Evolutionary conservation across 2,797 vertebrate genomes (phyloP).

Genomic region (Enteromius mattozi): DNA sequence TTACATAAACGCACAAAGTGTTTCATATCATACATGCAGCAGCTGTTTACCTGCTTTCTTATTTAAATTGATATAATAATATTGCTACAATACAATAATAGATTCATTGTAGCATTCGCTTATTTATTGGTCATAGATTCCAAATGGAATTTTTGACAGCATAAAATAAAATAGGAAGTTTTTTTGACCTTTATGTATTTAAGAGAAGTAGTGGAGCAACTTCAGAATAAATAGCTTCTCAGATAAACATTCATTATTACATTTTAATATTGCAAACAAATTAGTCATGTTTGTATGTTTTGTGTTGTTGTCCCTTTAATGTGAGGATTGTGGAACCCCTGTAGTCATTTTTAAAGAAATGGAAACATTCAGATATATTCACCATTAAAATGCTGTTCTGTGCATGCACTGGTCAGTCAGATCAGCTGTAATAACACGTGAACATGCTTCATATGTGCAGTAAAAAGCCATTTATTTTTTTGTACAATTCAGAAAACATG

Average conservation of each 20-base stretch:
- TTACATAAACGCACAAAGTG: slow-evolving; percentile 37
- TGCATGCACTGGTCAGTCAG: not conserved
- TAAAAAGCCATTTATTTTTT: not conserved
- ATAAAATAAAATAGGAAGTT: not conserved
- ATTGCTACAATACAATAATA: not conserved
- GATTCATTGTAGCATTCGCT: not conserved
- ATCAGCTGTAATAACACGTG: not conserved
- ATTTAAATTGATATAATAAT: not conserved
- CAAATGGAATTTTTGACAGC: not conserved
- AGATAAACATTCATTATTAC: not conserved
- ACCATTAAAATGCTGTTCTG: not conserved
- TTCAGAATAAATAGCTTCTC: not conserved
- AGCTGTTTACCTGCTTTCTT: not conserved
- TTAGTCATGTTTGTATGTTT: not conserved
- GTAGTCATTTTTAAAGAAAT: not conserved
- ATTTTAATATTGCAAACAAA: not conserved
- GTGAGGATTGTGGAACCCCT: not conserved
- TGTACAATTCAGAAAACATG: not conserved
- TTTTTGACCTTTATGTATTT: not conserved
- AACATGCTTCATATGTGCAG: not conserved
- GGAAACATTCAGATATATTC: not conserved
- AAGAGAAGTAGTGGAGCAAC: not conserved
- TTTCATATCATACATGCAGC: not conserved
- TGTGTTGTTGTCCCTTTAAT: not conserved
- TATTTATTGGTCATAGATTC: not conserved